Evolutionary conservation across 23 tunicate genomes (phyloP).

Genomic region (Ascidia mentula): DNA sequence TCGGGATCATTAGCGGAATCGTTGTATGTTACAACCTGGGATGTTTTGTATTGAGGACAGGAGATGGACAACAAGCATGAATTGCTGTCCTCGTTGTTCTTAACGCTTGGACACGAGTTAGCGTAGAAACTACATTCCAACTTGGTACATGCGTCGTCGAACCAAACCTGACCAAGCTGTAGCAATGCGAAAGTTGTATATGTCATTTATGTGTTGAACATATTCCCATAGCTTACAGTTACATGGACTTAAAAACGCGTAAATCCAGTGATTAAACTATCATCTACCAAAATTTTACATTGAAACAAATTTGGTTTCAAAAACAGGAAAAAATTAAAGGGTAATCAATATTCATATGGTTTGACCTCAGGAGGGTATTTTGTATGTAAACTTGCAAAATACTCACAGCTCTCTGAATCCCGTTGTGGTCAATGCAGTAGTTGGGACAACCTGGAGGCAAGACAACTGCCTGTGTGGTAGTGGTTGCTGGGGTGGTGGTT

Average conservation of each 20-base stretch:
- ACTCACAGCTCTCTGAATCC: background rate
- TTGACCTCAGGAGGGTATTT: too few species aligned
- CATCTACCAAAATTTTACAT: too few species aligned
- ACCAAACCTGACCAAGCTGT: conserved; percentile 22
- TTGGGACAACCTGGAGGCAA: background rate
- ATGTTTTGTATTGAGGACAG: conserved; percentile 17
- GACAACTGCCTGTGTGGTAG: background rate
- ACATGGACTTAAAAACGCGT: too few species aligned
- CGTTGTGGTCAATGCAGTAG: background rate
- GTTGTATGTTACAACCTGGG: background rate
- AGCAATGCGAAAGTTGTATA: too few species aligned
- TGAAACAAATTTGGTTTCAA: too few species aligned
- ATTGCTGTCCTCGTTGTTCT: background rate
- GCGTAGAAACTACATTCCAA: conserved; percentile 26
- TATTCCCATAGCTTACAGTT: too few species aligned
- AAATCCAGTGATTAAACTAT: too few species aligned
- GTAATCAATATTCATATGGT: too few species aligned
- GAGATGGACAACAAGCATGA: background rate
- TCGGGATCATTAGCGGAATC: conserved; percentile 6
- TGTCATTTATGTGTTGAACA: too few species aligned
- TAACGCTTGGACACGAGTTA: background rate
- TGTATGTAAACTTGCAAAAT: too few species aligned
- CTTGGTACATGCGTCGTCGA: conserved; percentile 11
- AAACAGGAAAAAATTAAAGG: too few species aligned
- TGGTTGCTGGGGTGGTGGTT: background rate